Base-by-base conservation (phyloP, 2,113 vertebrate genomes). In the Misgurnus anguillicaudatus region DNA sequence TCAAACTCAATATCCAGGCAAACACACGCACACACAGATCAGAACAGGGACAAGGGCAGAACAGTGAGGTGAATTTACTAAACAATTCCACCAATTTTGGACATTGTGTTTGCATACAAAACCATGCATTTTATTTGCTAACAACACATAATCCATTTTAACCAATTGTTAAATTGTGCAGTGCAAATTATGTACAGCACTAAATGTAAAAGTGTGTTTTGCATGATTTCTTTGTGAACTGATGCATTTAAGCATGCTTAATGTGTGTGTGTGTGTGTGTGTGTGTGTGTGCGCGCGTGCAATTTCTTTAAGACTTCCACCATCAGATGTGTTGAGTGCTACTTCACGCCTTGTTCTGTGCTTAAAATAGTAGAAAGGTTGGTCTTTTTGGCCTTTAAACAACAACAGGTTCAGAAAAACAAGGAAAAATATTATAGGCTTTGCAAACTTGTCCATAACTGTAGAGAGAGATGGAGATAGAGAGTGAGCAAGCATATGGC, bases 391-490 rank as follows among this genome's bases (percentile, higher is more conserved):
- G 53, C 1, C 24, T 31, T 31, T 74, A 36, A 74, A 62, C 2
- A 4, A 60, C 13, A 31, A 31, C 72, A 10, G 71, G 19, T 74
- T 74, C 11, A 73, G 53, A 62, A 74, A 7, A 17, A 11, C 72
- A 62, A 74, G 72, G 41, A 47, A 39, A 74, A 48, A 71, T 47
- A 74, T 74, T 11, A 62, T 31, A 47, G 55, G 58, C 41, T 74
- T 62, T 74, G 55, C 45, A 39, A 76, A 76, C 21, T 63, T 51
- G 31, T 64, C 61, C 61, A 39, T 76, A 76, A 74, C 72, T 62
- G 57, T 24, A 61, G 6, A 31, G 7, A 53, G 16, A 61, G 6
- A n/a, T 24, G 47, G 6, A 31, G 7, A 53, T 8, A 61, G 6
- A n/a, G 53, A 74, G 72, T 62, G 72, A 74, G 24, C 21, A 24